A percentile compares a stretch with the other conserved stretches of the same genome.
phyloP scores from a whole-genome alignment of 2,797 vertebrate genomes.

The Gobio occitaniae region DNA sequence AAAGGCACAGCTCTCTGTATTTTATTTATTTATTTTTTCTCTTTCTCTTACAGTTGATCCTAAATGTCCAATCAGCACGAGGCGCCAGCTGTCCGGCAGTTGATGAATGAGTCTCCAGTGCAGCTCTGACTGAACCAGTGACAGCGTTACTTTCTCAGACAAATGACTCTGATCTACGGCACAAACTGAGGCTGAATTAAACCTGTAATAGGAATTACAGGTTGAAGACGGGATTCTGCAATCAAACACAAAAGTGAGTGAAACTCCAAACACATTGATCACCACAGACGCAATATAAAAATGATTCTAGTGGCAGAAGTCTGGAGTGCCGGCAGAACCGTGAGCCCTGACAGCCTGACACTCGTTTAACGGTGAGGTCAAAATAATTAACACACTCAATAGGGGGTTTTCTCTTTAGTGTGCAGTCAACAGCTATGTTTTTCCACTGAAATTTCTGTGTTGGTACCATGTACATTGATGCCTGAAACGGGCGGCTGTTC shows the following conservation, averaged over 20 bases:
- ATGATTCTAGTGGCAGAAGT: neutral
- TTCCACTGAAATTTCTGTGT: neutral
- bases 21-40: neutral
- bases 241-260: conserved; percentile 17
- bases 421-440: neutral
- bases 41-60: conserved; percentile 16
- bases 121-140: conserved; percentile 48
- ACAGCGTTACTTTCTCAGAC: conserved; percentile 49
- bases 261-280: conserved; percentile 5
- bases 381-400: conserved; percentile 34
- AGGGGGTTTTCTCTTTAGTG: neutral
- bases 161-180: conserved; percentile 54
- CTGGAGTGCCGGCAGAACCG: neutral
- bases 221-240: neutral
- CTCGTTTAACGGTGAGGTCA: neutral
- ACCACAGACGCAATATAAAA: conserved; percentile 1
- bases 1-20: neutral
- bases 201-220: neutral
- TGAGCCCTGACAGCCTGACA: neutral
- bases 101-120: conserved; percentile 50
- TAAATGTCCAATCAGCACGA: conserved; percentile 44
- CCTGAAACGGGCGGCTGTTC: neutral
- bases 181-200: conserved; percentile 41
- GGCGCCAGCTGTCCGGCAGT: neutral
- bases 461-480: neutral